These are phyloP conservation scores for Pogona vitticeps DNA, from an alignment of 2,113 vertebrate species.

Conservation along the genomic window DNA sequence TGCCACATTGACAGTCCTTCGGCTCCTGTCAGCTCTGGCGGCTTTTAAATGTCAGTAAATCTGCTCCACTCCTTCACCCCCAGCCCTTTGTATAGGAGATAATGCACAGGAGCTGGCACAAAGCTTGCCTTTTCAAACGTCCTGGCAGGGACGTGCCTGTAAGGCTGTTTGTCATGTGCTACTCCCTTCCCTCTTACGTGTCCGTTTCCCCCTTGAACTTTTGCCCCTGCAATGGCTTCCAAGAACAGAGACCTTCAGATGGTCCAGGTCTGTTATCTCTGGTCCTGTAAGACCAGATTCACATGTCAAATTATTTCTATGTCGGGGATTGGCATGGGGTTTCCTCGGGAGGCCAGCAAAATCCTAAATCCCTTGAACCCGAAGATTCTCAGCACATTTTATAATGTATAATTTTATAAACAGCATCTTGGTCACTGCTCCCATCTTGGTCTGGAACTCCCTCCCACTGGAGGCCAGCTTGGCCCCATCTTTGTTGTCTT, in stretches of 20 bases:
- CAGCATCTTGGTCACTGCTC: too few species aligned
- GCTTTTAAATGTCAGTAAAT: constrained; percentile 43
- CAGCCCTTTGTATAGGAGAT: not conserved
- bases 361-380: too few species aligned
- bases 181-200: not conserved
- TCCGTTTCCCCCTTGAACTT: too few species aligned
- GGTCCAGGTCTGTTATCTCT: not conserved
- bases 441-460: too few species aligned
- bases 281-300: not conserved
- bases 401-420: too few species aligned
- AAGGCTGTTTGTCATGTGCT: not conserved
- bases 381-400: too few species aligned
- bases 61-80: not conserved
- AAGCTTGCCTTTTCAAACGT: not conserved
- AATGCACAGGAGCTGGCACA: not conserved
- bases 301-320: not conserved
- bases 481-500: too few species aligned
- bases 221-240: not conserved
- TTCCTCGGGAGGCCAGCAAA: too few species aligned
- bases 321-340: too few species aligned
- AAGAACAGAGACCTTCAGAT: not conserved
- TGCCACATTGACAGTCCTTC: not conserved
- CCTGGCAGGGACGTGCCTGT: not conserved
- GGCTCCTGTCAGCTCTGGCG: constrained; percentile 13
- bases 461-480: too few species aligned